Percentiles rank a stretch among this genome's conserved stretches.
Conservation (phyloP, 2,113 vertebrate genomes). For the Xiphorhynchus elegans region DNA sequence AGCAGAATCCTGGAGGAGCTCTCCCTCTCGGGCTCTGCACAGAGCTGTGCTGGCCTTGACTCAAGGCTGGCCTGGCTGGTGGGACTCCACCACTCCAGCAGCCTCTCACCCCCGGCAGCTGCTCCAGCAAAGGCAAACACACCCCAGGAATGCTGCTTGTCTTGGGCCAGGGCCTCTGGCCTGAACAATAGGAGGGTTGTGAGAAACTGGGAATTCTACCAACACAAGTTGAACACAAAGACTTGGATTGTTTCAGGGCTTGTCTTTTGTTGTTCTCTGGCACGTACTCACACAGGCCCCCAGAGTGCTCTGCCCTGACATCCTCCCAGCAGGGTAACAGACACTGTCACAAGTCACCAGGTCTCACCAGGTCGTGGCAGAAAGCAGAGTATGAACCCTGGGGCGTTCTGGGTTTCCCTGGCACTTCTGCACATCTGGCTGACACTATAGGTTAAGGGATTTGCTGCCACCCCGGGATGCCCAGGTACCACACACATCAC, state of each 20-base stretch:
- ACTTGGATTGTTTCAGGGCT: neutral
- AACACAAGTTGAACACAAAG: neutral
- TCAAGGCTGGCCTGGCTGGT: neutral
- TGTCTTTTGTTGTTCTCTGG: neutral
- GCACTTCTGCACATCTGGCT: accelerated
- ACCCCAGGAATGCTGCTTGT: accelerated
- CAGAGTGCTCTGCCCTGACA: neutral
- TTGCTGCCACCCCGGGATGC: accelerated
- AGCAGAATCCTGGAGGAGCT: neutral
- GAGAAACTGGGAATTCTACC: neutral
- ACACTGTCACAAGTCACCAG: accelerated
- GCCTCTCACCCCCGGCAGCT: accelerated
- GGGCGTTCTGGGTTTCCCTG: accelerated
- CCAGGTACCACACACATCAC: too few relatives aligned
- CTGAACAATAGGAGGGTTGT: neutral
- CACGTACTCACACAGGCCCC: accelerated
- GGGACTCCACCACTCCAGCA: neutral
- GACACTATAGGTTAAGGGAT: accelerated
- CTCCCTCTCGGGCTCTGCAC: accelerated
- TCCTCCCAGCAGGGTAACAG: neutral
- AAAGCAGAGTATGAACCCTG: accelerated
- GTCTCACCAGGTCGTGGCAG: neutral
- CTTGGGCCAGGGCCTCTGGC: accelerated
- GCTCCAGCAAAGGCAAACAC: neutral
- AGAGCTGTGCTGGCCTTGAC: neutral